Percentiles rank a stretch among this genome's conserved stretches.
Conservation (phyloP, 2,888 invertebrate genomes). For the Diloba caeruleocephala region DNA sequence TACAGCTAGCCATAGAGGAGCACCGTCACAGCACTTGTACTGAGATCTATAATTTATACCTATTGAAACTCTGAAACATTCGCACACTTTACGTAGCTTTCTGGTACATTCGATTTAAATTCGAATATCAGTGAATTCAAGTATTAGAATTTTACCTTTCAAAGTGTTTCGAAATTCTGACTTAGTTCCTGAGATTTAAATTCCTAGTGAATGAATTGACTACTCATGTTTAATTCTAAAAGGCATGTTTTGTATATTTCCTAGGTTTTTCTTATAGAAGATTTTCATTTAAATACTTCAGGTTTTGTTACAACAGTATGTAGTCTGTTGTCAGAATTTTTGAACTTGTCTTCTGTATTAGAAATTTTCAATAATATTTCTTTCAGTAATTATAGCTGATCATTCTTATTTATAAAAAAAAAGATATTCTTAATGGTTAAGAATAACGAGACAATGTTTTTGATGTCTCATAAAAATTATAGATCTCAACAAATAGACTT, state of each 20-base stretch:
- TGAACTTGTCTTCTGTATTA: background rate
- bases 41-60: conserved; percentile 79
- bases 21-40: conserved; percentile 81
- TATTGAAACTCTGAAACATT: conserved; percentile 16
- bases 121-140: background rate
- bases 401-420: background rate
- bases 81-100: background rate
- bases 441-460: background rate
- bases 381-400: conserved; percentile 5
- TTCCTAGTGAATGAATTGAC: conserved; percentile 19
- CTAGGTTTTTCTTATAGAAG: conserved; percentile 16
- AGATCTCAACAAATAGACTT: conserved; percentile 81
- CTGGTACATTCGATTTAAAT: background rate
- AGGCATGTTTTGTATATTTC: conserved; percentile 29
- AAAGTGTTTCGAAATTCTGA: background rate
- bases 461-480: conserved; percentile 62
- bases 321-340: conserved; percentile 17
- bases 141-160: background rate
- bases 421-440: background rate
- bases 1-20: conserved; percentile 86
- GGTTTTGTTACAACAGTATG: conserved; percentile 4
- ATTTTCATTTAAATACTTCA: background rate
- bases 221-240: background rate
- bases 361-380: conserved; percentile 6
- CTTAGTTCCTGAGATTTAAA: conserved; percentile 15